phyloP scores from a whole-genome alignment of 2,797 vertebrate species.

The Dallia pectoralis region DNA sequence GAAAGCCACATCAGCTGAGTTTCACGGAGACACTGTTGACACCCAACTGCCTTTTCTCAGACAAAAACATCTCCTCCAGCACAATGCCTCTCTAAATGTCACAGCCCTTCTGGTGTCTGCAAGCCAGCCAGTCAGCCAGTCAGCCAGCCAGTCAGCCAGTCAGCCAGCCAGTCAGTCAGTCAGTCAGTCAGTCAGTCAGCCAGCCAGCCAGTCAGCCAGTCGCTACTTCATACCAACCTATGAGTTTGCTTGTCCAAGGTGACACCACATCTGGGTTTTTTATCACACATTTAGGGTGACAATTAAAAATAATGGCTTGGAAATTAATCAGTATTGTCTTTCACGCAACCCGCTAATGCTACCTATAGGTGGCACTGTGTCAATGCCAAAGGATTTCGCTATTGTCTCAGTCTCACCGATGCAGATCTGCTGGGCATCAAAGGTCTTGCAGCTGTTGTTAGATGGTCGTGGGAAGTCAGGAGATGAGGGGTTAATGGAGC shows the following conservation, averaged over 20 bases:
- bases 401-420: conserved; percentile 78
- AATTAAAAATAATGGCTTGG: not conserved
- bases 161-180: conserved; percentile 35
- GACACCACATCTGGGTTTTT: conserved; percentile 44
- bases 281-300: conserved; percentile 15
- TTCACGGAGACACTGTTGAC: conserved; percentile 19
- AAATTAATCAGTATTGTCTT: conserved; percentile 38
- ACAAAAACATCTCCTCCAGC: conserved; percentile 29
- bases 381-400: not conserved
- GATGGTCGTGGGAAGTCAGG: conserved; percentile 79
- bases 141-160: conserved; percentile 35
- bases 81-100: conserved; percentile 27
- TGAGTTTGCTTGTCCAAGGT: conserved; percentile 26
- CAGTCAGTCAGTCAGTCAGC: too few relatives aligned
- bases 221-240: conserved; percentile 32
- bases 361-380: not conserved
- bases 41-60: conserved; percentile 33
- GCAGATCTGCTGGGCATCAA: conserved; percentile 90
- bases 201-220: conserved; percentile 35
- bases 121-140: conserved; percentile 34
- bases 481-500: conserved; percentile 70
- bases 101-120: conserved; percentile 32
- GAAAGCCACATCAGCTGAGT: conserved; percentile 4
- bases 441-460: conserved; percentile 93
- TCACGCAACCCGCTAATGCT: not conserved